Evolutionary conservation across 2,888 invertebrate species (phyloP), one percentile per base, ranked within the genome.

Genomic region (Metopia argyrocephala): DNA sequence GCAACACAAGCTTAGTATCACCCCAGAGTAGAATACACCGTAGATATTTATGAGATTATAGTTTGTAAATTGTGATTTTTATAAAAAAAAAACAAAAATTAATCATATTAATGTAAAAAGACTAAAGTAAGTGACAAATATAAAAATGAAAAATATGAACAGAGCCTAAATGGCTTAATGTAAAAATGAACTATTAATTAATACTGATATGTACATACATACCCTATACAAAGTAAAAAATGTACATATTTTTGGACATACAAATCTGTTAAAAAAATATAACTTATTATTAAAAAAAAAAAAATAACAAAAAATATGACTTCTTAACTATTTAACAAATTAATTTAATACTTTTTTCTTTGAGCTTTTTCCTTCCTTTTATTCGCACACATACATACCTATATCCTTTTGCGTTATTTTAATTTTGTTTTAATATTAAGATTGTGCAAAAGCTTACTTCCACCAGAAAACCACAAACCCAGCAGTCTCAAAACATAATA

Each of bases 1-100:
- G 88, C 82, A 87, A 88, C 84, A 85, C 89, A 52, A 86, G 86
- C 62, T 82, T 87, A 79, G 83, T 85, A 84, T 87, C 88, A 64
- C 87, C 88, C 27, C 86, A 87, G 74, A 85, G 85, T 84, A 85
- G 87, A 79, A 85, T 86, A 82, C 85, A 87, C 84, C 86, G 87
- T 75, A 85, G 87, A 85, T 86, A 85, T 84, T 85, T 87, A 85
- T 86, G 85, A 82, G 79, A 79, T 71, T 38, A 74, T 79, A 71
- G 74, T 81, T 65, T 78, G 65, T 81, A 81, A 78, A 74, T 70
- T 81, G 74, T 81, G 65, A 76, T 50, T 75, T 64, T 70, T 59
- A 75, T 75, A 75, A 75, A 46, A 70, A 65, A 54, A 64, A 56
- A 28, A 18, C 48, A 64, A n/a, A n/a, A n/a, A n/a, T n/a, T n/a